Conservation (phyloP, 2,888 invertebrate species). For the Lepetodrilus schrolli region DNA sequence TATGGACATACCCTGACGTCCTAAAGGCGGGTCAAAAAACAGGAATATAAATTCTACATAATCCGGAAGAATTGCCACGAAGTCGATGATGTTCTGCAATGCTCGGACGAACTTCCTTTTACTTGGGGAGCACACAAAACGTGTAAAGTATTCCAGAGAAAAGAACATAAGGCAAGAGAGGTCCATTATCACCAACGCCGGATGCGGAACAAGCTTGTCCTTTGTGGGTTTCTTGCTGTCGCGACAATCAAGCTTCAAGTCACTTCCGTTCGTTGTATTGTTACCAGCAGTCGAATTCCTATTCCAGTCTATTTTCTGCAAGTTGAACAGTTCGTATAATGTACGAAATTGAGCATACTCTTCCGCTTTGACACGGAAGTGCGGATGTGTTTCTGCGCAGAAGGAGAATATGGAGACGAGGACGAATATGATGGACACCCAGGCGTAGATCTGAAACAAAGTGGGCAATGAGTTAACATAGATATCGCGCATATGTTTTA, state of each 20-base stretch:
- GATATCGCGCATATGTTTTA: too few species aligned
- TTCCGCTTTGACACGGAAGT: constrained; percentile 50
- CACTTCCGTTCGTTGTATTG: background rate
- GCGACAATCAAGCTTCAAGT: background rate
- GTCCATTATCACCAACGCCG: constrained; percentile 67
- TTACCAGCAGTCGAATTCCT: constrained; percentile 23
- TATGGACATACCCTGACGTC: constrained; percentile 54
- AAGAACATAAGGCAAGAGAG: constrained; percentile 68
- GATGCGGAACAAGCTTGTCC: constrained; percentile 55
- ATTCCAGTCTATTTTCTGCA: constrained; percentile 32
- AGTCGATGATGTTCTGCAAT: constrained; percentile 69
- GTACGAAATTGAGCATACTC: constrained; percentile 37
- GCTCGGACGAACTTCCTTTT: constrained; percentile 66
- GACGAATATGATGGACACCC: constrained; percentile 69
- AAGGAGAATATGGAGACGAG: constrained; percentile 70
- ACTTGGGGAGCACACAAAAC: constrained; percentile 67
- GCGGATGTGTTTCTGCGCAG: constrained; percentile 69
- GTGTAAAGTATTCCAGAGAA: constrained; percentile 67
- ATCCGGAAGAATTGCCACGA: constrained; percentile 69
- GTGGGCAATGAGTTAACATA: too few species aligned
- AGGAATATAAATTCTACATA: constrained; percentile 67
- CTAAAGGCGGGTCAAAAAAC: constrained; percentile 50
- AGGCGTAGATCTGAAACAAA: constrained; percentile 65
- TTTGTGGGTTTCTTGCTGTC: constrained; percentile 17
- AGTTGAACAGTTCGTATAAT: constrained; percentile 46